phyloP scores from a whole-genome alignment of 2,888 invertebrate species.

The Leucophora obtusa region DNA sequence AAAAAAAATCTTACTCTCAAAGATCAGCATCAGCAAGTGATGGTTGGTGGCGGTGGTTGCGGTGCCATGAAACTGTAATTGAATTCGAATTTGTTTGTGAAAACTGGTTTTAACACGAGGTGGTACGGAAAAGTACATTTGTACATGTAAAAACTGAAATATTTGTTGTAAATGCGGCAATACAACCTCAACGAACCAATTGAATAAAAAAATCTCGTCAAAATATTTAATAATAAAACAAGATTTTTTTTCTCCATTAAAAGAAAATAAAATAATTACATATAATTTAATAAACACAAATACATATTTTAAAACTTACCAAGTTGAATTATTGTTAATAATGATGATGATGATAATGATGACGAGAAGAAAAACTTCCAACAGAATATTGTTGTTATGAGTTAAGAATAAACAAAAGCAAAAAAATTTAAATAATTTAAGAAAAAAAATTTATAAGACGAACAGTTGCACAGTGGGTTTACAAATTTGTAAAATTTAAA shows the following conservation, averaged over 20 bases:
- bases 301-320: background rate
- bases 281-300: slow-evolving; percentile 51
- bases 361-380: background rate
- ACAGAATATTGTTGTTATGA: background rate
- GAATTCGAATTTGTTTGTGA: slow-evolving; percentile 31
- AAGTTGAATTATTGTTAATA: background rate
- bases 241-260: slow-evolving; percentile 2
- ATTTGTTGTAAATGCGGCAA: slow-evolving; percentile 4
- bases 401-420: slow-evolving; percentile 3
- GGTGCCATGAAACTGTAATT: slow-evolving; percentile 13
- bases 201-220: slow-evolving; percentile 29
- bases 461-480: background rate
- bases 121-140: slow-evolving; percentile 46
- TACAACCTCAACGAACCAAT: slow-evolving; percentile 30
- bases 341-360: slow-evolving; percentile 1
- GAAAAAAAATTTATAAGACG: background rate
- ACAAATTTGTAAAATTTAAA: too few relatives aligned
- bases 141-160: background rate
- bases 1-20: slow-evolving; percentile 21
- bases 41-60: slow-evolving; percentile 22
- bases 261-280: slow-evolving; percentile 47
- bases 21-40: slow-evolving; percentile 18
- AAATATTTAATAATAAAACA: slow-evolving; percentile 1
- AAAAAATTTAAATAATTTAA: background rate
- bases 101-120: slow-evolving; percentile 59